Evolutionary conservation across 2,888 invertebrate genomes (phyloP).

Genomic region (Drosophila greeni): DNA sequence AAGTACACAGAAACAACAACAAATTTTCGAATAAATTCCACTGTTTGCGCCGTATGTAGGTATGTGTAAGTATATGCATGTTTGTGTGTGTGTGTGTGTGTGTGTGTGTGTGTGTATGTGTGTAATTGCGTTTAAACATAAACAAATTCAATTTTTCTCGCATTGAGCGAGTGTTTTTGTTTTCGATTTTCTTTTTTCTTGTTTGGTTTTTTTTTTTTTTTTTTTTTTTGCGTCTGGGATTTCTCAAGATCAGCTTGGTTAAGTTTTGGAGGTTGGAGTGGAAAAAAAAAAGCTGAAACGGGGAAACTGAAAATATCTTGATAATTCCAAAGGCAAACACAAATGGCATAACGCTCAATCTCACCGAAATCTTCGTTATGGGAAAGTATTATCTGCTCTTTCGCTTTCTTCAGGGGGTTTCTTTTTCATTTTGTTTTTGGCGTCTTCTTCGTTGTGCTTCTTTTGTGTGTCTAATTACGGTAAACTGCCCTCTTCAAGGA

Average conservation of each 20-base stretch:
- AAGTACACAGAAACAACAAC: slow-evolving; percentile 15
- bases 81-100: background rate
- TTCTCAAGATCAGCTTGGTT: slow-evolving; percentile 39
- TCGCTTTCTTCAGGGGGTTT: slow-evolving; percentile 11
- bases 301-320: slow-evolving; percentile 19
- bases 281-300: background rate
- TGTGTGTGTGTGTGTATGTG: background rate
- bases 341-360: slow-evolving; percentile 18
- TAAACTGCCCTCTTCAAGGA: background rate
- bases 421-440: background rate
- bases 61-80: background rate
- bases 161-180: slow-evolving; percentile 33
- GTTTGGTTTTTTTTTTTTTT: slow-evolving; percentile 13
- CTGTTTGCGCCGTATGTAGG: background rate
- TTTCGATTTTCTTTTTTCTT: slow-evolving; percentile 16
- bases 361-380: slow-evolving; percentile 24
- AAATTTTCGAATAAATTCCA: slow-evolving; percentile 21
- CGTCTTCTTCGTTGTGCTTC: background rate
- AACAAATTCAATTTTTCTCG: slow-evolving; percentile 33
- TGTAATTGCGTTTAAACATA: slow-evolving; percentile 31
- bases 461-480: background rate
- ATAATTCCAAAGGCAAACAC: slow-evolving; percentile 30
- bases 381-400: slow-evolving; percentile 24
- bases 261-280: slow-evolving; percentile 24
- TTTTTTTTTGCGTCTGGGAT: slow-evolving; percentile 22